These are phyloP conservation scores for Sitodiplosis mosellana DNA, from an alignment of 1,140 invertebrate species.

Conservation along the genomic window DNA sequence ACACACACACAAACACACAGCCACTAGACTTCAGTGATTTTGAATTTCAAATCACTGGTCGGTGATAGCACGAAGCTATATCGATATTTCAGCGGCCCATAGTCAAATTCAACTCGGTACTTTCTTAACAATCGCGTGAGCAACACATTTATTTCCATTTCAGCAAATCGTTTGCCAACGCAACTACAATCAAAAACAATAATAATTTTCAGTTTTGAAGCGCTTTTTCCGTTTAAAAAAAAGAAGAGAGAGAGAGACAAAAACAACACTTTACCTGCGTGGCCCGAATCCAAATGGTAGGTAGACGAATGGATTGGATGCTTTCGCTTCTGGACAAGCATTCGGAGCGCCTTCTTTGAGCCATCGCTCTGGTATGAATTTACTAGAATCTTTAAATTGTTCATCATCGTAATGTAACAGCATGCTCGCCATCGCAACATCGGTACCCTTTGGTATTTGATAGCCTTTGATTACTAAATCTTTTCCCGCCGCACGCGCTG, in stretches of 20 bases:
- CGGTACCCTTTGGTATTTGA: slow-evolving; percentile 34
- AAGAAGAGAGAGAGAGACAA: no score
- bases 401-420: slow-evolving; percentile 26
- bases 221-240: no score
- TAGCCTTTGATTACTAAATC: slow-evolving; percentile 37
- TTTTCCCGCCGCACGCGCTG: slow-evolving; percentile 25
- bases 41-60: neutral
- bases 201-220: no score
- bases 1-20: no score
- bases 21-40: neutral
- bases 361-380: slow-evolving; percentile 26
- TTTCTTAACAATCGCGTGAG: slow-evolving; percentile 37
- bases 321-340: slow-evolving; percentile 22
- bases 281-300: slow-evolving; percentile 40
- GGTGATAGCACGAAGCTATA: neutral
- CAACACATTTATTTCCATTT: slow-evolving; percentile 46
- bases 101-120: slow-evolving; percentile 32
- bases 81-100: slow-evolving; percentile 4
- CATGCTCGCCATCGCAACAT: slow-evolving; percentile 30
- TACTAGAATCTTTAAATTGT: slow-evolving; percentile 28
- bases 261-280: no score
- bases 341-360: neutral
- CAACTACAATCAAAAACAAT: no score
- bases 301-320: slow-evolving; percentile 30
- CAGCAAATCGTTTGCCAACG: slow-evolving; percentile 44